Evolutionary conservation across 2,797 vertebrate species (phyloP).

Genomic region (Melanotaenia parkinsoni): DNA sequence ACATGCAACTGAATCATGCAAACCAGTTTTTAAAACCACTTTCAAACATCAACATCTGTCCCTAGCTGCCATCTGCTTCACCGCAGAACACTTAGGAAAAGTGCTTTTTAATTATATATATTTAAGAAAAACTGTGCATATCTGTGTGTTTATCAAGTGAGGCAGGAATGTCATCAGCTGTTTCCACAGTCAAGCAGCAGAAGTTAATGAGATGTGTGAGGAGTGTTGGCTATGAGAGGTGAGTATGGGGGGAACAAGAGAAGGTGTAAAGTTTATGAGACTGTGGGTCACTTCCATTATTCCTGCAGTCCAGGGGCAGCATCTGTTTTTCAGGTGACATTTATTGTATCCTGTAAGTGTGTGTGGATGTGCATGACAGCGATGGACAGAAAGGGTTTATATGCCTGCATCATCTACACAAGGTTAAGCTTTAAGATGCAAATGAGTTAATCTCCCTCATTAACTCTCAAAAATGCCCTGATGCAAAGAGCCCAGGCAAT

Average conservation of each 20-base stretch:
- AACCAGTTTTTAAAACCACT: constrained; percentile 41
- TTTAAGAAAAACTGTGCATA: constrained; percentile 17
- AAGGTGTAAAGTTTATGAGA: constrained; percentile 68
- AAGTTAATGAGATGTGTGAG: constrained; percentile 62
- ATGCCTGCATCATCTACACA: constrained; percentile 38
- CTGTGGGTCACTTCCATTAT: constrained; percentile 72
- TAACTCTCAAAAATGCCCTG: constrained; percentile 30
- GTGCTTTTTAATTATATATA: constrained; percentile 36
- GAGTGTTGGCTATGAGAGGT: constrained; percentile 38
- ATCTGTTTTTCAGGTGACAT: constrained; percentile 68
- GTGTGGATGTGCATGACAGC: constrained; percentile 20
- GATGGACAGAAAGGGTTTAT: constrained; percentile 15
- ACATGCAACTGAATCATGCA: constrained; percentile 44
- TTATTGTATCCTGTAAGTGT: constrained; percentile 46
- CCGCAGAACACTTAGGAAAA: constrained; percentile 44
- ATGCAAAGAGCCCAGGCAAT: constrained; percentile 6
- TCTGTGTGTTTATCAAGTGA: constrained; percentile 36
- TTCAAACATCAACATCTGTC: constrained; percentile 55
- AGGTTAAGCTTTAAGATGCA: constrained; percentile 29
- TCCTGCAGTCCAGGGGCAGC: constrained; percentile 74
- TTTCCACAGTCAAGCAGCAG: constrained; percentile 47
- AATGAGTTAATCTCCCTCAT: constrained; percentile 38
- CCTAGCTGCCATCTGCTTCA: constrained; percentile 51
- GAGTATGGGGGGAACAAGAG: constrained; percentile 47
- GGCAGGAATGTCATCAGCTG: constrained; percentile 49